Evolutionary conservation across 2,797 vertebrate genomes (phyloP).

Genomic region (Lophura swinhoii): DNA sequence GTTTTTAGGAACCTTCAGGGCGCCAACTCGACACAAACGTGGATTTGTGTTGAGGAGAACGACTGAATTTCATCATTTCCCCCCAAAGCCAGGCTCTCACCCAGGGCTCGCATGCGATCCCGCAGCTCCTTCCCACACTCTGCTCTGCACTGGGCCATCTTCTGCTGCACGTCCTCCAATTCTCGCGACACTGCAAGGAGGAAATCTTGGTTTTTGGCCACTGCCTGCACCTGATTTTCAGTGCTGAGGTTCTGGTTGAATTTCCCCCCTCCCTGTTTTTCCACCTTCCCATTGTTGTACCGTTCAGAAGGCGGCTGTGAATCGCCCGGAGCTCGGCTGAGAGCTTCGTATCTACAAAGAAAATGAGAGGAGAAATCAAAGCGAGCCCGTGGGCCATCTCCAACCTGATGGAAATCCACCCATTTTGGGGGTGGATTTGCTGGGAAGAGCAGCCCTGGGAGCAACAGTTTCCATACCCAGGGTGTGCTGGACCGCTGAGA

Average conservation of each 20-base stretch:
- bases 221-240: rapidly evolving
- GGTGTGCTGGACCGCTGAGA: rapidly evolving
- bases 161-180: not conserved
- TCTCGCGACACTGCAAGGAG: not conserved
- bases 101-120: not conserved
- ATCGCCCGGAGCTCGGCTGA: not conserved
- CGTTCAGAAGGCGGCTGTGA: not conserved
- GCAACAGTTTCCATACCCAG: rapidly evolving
- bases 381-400: not conserved
- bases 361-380: not conserved
- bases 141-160: rapidly evolving
- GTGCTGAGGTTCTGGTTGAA: rapidly evolving
- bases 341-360: not conserved
- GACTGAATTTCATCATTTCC: rapidly evolving
- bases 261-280: not conserved
- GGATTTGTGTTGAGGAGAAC: not conserved
- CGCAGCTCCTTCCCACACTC: not conserved
- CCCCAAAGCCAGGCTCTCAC: not conserved
- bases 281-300: rapidly evolving
- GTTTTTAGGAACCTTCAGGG: not conserved
- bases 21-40: rapidly evolving
- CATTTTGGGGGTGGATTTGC: rapidly evolving
- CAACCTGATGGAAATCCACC: not conserved
- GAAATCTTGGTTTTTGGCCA: not conserved
- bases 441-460: not conserved